These are phyloP conservation scores for Bombus affinis DNA, from an alignment of 1,140 invertebrate species.

Conservation along the genomic window DNA sequence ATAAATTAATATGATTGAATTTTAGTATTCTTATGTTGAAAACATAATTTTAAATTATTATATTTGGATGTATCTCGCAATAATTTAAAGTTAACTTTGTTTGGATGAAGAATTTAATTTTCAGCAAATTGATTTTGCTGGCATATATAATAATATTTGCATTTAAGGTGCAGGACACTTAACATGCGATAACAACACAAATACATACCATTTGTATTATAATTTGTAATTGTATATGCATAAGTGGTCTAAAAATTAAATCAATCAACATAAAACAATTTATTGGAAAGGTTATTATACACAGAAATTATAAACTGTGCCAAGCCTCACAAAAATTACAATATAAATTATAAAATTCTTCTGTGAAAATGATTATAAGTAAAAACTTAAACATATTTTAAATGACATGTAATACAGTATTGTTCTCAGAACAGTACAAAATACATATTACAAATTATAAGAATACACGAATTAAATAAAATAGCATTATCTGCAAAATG, in stretches of 20 bases:
- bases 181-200: background rate
- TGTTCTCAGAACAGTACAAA: background rate
- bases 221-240: slow-evolving; percentile 41
- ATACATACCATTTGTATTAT: slow-evolving; percentile 36
- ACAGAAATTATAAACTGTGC: slow-evolving; percentile 10
- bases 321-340: slow-evolving; percentile 7
- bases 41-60: slow-evolving; percentile 25
- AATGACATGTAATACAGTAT: background rate
- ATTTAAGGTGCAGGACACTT: slow-evolving; percentile 55
- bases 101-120: slow-evolving; percentile 45
- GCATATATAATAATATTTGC: slow-evolving; percentile 27
- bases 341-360: background rate
- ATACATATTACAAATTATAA: slow-evolving; percentile 5
- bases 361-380: slow-evolving; percentile 4
- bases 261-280: background rate
- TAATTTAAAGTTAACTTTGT: slow-evolving; percentile 34
- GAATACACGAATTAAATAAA: background rate
- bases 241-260: background rate
- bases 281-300: background rate
- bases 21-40: background rate
- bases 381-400: slow-evolving; percentile 12
- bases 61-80: slow-evolving; percentile 33
- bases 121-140: slow-evolving; percentile 60
- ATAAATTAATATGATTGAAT: slow-evolving; percentile 4
- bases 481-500: background rate